phyloP scores from a whole-genome alignment of 2,113 vertebrate species.

The Lichenostomus cassidix region DNA sequence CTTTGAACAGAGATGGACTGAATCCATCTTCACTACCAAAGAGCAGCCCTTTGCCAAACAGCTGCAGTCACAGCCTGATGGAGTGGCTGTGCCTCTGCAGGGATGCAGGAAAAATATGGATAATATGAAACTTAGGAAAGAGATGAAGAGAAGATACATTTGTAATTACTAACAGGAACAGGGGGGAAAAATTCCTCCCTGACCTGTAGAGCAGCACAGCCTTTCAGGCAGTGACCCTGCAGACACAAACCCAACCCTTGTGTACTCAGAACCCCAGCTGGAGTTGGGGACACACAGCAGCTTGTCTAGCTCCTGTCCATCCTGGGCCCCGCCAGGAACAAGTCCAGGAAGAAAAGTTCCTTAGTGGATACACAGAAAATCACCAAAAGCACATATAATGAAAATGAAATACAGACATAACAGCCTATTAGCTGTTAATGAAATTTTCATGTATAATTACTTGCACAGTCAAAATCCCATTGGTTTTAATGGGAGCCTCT shows the following conservation, averaged over 20 bases:
- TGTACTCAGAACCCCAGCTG: neutral
- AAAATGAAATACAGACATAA: neutral
- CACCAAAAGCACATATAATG: neutral
- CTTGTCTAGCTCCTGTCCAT: neutral
- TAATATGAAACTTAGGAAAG: neutral
- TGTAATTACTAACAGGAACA: neutral
- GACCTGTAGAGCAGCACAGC: neutral
- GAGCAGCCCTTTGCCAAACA: neutral
- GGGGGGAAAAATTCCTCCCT: fast-evolving
- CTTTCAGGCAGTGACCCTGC: neutral
- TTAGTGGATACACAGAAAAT: neutral
- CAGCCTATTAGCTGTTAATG: neutral
- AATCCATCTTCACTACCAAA: neutral
- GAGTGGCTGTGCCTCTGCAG: neutral
- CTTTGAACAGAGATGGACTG: neutral
- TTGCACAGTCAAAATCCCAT: neutral
- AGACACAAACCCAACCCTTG: neutral
- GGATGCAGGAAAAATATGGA: neutral
- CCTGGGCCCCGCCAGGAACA: neutral
- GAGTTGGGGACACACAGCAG: neutral
- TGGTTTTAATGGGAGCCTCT: neutral
- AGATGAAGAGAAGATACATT: neutral
- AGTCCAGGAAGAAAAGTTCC: neutral
- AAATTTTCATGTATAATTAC: neutral
- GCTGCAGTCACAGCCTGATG: neutral